Base-by-base conservation (phyloP, 2,797 vertebrate species). In the Phaenicophaeus curvirostris region DNA sequence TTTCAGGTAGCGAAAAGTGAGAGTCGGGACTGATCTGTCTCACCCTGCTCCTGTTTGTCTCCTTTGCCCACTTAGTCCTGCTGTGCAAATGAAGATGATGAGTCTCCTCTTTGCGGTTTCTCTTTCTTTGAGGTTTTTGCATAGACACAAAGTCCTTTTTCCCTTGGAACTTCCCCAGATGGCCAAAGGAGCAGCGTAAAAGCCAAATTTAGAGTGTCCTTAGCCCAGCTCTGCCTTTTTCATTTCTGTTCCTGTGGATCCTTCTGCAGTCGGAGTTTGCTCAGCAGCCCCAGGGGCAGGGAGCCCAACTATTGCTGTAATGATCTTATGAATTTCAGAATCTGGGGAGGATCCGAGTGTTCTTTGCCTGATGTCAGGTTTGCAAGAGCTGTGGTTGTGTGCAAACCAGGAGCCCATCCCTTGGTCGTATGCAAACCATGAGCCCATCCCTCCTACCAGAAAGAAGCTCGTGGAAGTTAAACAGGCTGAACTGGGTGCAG, bases 21-120 rank as follows among this genome's bases (percentile, higher is more conserved):
- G 71, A 67, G 75, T 13, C 9, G 4, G 84, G 53, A 28, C 27
- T 17, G 3, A 5, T 58, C 59, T 33, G 24, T 5, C 71, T 33
- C 8, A 17, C 35, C 44, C 63, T 7, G 39, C 2, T 11, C 57
- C 63, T 54, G 11, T 57, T 59, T 42, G 5, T 13, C 42, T 30
- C 0, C 75, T 44, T n/a, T n/a, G 58, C 63, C 65, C 13, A 1
- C 54, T 27, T n/a, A 3, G 21, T 20, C 51, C 39, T 8, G 17
- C 50, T 31, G 42, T 9, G n/a, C 41, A 51, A 25, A 37, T 21
- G 1, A 13, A 28, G 48, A 9, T 2, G 6, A 37, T 23, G 39
- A 19, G 5, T 59, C 75, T 67, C 33, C 39, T 31, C 62, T 54
- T 67, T 8, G 46, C 5, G 0, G 9, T 48, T 81, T 61, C 81